Evolutionary conservation across 2,113 vertebrate species (phyloP).

Genomic region (Mus pahari): DNA sequence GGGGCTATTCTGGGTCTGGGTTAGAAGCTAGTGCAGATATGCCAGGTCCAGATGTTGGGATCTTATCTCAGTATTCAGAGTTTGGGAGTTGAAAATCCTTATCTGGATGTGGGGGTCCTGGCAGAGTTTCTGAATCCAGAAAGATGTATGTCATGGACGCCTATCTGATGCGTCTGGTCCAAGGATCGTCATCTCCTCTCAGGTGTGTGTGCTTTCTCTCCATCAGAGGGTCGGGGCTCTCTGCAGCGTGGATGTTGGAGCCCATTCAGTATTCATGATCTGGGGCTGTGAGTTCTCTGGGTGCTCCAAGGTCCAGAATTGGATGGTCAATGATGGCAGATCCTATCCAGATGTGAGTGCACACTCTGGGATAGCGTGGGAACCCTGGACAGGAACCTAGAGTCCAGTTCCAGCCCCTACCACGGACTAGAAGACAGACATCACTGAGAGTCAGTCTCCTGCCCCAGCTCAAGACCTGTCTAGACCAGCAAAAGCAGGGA

Average conservation of each 20-base stretch:
- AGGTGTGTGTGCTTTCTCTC: not conserved
- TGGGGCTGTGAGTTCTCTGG: not conserved
- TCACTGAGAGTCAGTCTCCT: not conserved
- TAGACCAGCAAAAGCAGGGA: not conserved
- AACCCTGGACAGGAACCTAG: not conserved
- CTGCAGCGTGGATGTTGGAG: not conserved
- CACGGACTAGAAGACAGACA: not conserved
- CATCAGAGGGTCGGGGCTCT: not conserved
- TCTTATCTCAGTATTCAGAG: not conserved
- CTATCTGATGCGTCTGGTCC: not conserved
- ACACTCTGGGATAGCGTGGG: not conserved
- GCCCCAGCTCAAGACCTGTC: not conserved
- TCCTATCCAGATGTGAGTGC: not conserved
- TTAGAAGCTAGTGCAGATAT: not conserved
- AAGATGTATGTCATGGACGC: not conserved
- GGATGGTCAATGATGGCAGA: not conserved
- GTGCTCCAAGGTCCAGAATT: not conserved
- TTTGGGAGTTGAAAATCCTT: not conserved
- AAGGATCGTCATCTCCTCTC: not conserved
- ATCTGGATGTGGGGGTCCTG: not conserved
- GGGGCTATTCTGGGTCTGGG: not conserved
- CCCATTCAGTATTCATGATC: accelerated
- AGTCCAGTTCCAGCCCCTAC: not conserved
- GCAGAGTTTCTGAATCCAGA: not conserved
- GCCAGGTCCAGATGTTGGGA: not conserved